Conservation (phyloP, 2,113 vertebrate genomes). For the Chloropsis hardwickii region DNA sequence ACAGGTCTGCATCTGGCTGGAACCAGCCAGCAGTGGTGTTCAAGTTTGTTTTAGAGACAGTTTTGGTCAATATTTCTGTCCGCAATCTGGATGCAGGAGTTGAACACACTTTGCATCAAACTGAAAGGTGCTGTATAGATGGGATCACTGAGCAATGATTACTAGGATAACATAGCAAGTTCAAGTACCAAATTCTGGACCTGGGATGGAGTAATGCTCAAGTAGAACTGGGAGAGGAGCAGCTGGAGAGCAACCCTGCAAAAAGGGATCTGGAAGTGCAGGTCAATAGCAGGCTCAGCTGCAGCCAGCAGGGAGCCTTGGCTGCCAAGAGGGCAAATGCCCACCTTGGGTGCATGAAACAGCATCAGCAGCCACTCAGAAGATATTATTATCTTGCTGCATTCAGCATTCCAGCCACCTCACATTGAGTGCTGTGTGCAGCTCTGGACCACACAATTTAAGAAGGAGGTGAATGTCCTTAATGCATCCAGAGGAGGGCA, state of each 20-base stretch:
- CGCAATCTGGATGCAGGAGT: background rate
- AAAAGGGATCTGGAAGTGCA: background rate
- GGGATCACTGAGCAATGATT: background rate
- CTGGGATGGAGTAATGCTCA: background rate
- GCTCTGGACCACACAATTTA: background rate
- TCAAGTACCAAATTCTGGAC: background rate
- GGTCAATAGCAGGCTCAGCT: background rate
- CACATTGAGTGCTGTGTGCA: background rate
- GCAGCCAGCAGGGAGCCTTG: background rate
- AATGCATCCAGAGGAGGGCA: background rate
- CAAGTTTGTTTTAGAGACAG: background rate
- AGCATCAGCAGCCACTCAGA: background rate
- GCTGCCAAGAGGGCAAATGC: background rate
- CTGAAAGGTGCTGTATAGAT: background rate
- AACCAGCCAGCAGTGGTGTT: background rate
- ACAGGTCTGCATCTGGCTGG: background rate
- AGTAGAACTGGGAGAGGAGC: background rate
- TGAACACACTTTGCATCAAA: background rate
- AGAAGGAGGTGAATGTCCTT: background rate
- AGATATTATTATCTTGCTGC: rapidly evolving
- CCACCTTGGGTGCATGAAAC: background rate
- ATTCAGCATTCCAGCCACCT: rapidly evolving
- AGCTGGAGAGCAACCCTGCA: background rate
- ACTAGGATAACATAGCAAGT: no score
- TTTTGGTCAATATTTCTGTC: background rate